Evolutionary conservation across 2,888 invertebrate species (phyloP), one percentile per base, ranked within the genome.

Genomic region (Baccha elongata): DNA sequence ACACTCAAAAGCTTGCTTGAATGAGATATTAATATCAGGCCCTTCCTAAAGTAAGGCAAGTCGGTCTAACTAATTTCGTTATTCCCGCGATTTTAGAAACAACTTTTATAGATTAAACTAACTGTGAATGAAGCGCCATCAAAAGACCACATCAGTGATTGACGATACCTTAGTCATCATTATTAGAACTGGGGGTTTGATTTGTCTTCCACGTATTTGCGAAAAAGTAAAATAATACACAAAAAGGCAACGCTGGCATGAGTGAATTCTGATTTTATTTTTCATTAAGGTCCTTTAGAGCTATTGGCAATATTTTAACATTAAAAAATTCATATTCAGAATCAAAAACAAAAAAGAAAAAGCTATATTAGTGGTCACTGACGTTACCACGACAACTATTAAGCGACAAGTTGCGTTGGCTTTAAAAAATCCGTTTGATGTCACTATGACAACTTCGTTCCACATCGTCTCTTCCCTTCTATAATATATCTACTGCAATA

Each of bases 201-300:
- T n/a, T n/a, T n/a, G n/a, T n/a, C n/a, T n/a, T n/a, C n/a, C n/a
- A n/a, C n/a, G n/a, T n/a, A n/a, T n/a, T n/a, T n/a, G n/a, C n/a
- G n/a, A n/a, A n/a, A n/a, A n/a, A n/a, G n/a, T n/a, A n/a, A n/a
- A n/a, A n/a, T n/a, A n/a, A n/a, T n/a, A n/a, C n/a, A 44, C 44
- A 23, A 3, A 26, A n/a, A 29, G 60, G 60, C 60, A 60, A 60
- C 44, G 3, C 44, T 15, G 68, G 29, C 53, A 40, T 32, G 8
- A 13, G 8, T 35, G 35, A 64, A 50, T 58, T 29, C 69, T 80
- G 80, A 75, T 80, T 80, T 75, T 75, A 75, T 80, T 80, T 75
- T 75, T 64, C 75, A 69, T 71, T 75, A 69, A 62, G 67, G 69
- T 46, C 71, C 68, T 71, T 52, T 19, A 46, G 32, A 60, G 69